Conservation (phyloP, 2,113 vertebrate genomes). For the Gnathonemus longibarbis region DNA sequence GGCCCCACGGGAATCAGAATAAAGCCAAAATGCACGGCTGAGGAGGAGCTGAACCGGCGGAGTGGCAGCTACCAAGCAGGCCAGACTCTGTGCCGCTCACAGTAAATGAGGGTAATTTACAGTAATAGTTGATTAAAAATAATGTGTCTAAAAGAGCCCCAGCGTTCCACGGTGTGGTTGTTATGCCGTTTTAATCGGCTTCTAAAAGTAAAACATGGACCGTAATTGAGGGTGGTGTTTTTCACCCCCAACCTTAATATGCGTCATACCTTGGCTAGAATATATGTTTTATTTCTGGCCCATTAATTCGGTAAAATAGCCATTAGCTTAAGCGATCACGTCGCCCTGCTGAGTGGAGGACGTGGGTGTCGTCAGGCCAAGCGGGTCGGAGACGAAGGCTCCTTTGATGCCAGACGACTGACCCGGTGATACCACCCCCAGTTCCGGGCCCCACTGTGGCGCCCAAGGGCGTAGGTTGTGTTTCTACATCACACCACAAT, state of each 20-base stretch:
- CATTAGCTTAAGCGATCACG: background rate
- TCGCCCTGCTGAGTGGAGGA: background rate
- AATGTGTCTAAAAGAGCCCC: background rate
- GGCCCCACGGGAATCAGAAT: background rate
- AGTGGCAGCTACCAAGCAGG: conserved; percentile 11
- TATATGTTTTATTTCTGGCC: background rate
- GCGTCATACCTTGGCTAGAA: background rate
- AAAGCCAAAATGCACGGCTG: background rate
- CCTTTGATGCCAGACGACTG: background rate
- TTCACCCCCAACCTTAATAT: background rate
- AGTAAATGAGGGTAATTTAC: conserved; percentile 29
- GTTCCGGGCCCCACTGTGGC: background rate
- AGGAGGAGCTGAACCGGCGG: background rate
- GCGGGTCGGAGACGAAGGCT: background rate
- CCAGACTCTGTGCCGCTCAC: background rate
- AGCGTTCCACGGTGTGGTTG: background rate
- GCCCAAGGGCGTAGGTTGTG: background rate
- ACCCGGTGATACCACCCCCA: background rate
- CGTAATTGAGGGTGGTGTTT: background rate
- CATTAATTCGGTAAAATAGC: background rate
- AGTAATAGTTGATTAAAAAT: conserved; percentile 6
- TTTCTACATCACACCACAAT: background rate
- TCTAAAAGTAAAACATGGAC: background rate
- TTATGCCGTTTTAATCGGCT: background rate
- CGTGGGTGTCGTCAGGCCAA: background rate